Evolutionary conservation across 92 coral and sea anemone genomes (phyloP).

Genomic region (Muricea muricata): DNA sequence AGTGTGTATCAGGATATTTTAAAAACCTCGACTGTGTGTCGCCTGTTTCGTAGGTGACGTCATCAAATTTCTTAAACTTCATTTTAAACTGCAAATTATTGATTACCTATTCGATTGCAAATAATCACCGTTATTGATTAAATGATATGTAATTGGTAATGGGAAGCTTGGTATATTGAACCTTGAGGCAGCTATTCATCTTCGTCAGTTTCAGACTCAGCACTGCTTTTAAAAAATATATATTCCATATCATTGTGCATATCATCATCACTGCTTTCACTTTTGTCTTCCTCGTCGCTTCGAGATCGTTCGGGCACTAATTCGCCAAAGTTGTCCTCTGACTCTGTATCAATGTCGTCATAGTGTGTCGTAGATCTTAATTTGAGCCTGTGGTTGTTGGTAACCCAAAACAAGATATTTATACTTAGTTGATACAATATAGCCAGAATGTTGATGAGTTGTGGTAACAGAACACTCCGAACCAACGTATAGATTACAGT

Average conservation of each 20-base stretch:
- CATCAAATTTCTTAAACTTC: too few relatives aligned
- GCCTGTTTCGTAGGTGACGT: too few relatives aligned
- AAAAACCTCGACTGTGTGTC: too few relatives aligned
- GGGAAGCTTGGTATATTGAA: background rate
- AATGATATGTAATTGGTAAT: too few relatives aligned
- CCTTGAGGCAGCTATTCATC: background rate
- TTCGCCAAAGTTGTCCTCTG: background rate
- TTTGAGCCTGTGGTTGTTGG: background rate
- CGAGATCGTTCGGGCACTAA: background rate
- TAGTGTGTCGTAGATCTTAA: background rate
- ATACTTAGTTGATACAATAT: too few relatives aligned
- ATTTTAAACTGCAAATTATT: too few relatives aligned
- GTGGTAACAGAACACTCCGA: too few relatives aligned
- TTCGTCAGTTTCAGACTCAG: background rate
- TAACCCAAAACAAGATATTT: background rate
- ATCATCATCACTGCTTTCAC: background rate
- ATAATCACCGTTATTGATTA: too few relatives aligned
- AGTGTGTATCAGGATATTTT: too few relatives aligned
- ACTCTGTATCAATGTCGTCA: background rate
- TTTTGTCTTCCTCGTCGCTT: background rate
- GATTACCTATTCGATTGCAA: too few relatives aligned
- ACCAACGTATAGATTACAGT: too few relatives aligned
- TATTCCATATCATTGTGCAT: background rate
- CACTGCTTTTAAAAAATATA: background rate
- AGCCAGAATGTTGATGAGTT: too few relatives aligned